These are phyloP conservation scores for Unio pictorum DNA, from an alignment of 2,888 invertebrate species.

Conservation along the genomic window DNA sequence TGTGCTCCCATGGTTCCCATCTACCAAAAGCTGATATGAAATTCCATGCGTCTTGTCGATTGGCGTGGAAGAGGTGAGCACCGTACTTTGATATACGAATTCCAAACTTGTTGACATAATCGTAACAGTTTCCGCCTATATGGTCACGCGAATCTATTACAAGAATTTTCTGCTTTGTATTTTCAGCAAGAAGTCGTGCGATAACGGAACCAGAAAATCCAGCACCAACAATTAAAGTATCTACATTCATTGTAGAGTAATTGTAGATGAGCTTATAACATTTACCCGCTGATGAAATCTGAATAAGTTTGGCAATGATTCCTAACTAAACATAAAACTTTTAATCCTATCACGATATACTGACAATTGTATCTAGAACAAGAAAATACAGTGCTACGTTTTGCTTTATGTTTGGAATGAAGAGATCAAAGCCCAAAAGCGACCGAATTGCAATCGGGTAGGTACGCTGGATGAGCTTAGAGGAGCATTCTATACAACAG, in stretches of 20 bases:
- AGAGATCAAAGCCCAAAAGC: too few species aligned
- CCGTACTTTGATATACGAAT: constrained; percentile 12
- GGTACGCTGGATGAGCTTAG: too few species aligned
- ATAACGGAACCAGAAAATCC: constrained; percentile 10
- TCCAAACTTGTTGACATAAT: constrained; percentile 7
- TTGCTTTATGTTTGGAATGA: too few species aligned
- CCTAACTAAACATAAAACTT: too few species aligned
- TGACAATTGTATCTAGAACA: too few species aligned
- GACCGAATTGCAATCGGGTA: too few species aligned
- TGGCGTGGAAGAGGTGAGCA: constrained; percentile 8
- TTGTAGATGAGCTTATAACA: too few species aligned
- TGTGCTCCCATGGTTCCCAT: constrained; percentile 9
- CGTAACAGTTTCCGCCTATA: constrained; percentile 13
- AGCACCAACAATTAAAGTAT: constrained; percentile 3
- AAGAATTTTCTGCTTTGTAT: constrained; percentile 5
- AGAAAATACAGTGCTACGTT: too few species aligned
- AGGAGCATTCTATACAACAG: too few species aligned
- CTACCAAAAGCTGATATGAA: constrained; percentile 3
- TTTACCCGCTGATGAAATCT: too few species aligned
- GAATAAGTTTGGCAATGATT: too few species aligned
- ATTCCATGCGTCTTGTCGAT: constrained; percentile 4
- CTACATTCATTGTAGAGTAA: neutral
- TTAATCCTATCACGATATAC: too few species aligned
- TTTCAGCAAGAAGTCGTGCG: constrained; percentile 3
- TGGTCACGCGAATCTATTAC: constrained; percentile 11